These are phyloP conservation scores for Peromyscus attwateri DNA, from an alignment of 2,797 vertebrate species.

Conservation along the genomic window DNA sequence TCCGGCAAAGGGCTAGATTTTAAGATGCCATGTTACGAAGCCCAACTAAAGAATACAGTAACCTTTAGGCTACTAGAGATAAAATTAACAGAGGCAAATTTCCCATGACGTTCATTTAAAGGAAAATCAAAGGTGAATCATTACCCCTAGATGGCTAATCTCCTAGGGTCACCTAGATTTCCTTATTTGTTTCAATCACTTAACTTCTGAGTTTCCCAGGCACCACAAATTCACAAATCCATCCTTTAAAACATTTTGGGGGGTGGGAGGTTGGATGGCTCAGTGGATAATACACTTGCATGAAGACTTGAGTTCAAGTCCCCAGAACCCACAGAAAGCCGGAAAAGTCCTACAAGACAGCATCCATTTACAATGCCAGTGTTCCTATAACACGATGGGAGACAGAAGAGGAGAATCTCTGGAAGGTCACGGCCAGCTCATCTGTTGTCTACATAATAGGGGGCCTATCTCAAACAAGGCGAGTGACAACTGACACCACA, in stretches of 20 bases:
- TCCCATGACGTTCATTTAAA: constrained; percentile 8
- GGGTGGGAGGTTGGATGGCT: no score
- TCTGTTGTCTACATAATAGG: background rate
- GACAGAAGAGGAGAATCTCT: background rate
- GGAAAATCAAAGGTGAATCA: constrained; percentile 31
- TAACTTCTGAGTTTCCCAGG: background rate
- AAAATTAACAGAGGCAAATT: background rate
- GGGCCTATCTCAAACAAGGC: background rate
- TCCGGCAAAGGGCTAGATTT: background rate
- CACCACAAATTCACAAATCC: background rate
- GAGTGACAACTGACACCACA: background rate
- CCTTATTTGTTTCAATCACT: constrained; percentile 33
- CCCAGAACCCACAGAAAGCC: background rate
- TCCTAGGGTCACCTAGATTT: background rate
- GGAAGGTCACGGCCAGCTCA: background rate
- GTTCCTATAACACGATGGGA: background rate
- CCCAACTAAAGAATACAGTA: background rate
- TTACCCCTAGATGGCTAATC: background rate
- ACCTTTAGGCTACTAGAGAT: background rate
- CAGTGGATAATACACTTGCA: no score
- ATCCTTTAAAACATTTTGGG: background rate
- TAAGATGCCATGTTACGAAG: background rate
- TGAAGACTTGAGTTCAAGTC: background rate
- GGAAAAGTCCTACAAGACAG: background rate
- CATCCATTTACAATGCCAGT: background rate